phyloP scores from a whole-genome alignment of 2,113 vertebrate genomes.

The Noctilio leporinus region DNA sequence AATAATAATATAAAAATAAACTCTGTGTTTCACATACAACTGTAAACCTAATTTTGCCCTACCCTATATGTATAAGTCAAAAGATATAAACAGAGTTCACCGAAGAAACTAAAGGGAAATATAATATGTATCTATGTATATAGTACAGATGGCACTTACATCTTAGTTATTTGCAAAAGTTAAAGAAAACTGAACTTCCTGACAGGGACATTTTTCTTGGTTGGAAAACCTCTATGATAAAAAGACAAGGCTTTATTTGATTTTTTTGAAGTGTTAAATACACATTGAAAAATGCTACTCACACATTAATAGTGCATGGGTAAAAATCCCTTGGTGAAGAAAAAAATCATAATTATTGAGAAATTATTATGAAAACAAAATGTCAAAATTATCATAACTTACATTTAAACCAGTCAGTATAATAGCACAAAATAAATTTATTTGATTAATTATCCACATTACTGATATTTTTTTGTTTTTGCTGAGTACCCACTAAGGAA shows the following conservation, averaged over 20 bases:
- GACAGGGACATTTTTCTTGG: conserved; percentile 16
- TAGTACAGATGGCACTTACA: not conserved
- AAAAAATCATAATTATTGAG: not conserved
- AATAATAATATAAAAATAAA: too few species aligned
- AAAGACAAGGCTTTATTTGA: not conserved
- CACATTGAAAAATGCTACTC: not conserved
- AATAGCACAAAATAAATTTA: not conserved
- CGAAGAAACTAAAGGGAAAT: conserved; percentile 19
- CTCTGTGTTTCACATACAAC: too few species aligned
- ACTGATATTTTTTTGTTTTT: not conserved
- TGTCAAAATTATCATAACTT: not conserved
- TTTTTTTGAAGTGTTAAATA: not conserved
- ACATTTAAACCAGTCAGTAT: not conserved
- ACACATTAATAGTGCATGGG: not conserved
- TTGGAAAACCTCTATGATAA: not conserved
- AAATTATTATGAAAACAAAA: not conserved
- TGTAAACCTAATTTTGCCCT: not conserved
- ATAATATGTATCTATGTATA: not conserved
- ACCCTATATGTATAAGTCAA: not conserved
- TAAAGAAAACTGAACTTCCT: conserved; percentile 25
- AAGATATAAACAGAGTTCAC: conserved; percentile 29
- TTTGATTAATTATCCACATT: not conserved
- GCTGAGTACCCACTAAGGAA: not conserved
- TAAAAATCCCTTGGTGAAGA: not conserved
- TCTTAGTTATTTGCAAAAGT: not conserved